These are phyloP conservation scores for Trematocara stigmaticum DNA, from an alignment of 2,113 vertebrate species.

Conservation along the genomic window DNA sequence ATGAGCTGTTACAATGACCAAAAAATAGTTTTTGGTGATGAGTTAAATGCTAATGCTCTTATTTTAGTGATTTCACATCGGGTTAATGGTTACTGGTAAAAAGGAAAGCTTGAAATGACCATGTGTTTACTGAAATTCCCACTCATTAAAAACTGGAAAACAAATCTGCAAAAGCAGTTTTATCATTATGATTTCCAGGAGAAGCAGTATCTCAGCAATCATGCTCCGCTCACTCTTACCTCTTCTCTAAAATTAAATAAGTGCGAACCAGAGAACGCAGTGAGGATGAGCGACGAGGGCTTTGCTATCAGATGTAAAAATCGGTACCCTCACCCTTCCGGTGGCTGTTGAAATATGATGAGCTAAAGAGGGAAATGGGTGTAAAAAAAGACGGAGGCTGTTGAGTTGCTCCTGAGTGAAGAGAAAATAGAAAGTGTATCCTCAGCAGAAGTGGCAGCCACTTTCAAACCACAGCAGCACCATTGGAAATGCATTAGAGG, in stretches of 20 bases:
- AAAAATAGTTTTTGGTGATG: neutral
- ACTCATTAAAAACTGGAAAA: constrained; percentile 32
- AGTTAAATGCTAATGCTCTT: neutral
- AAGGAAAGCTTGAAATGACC: neutral
- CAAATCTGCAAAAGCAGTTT: constrained; percentile 31
- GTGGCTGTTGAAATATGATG: constrained; percentile 59
- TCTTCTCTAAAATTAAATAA: constrained; percentile 59
- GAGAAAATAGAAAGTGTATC: constrained; percentile 39
- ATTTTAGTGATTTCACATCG: neutral
- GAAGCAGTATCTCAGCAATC: constrained; percentile 46
- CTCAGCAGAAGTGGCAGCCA: constrained; percentile 31
- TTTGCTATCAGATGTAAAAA: constrained; percentile 60
- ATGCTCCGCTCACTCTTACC: constrained; percentile 32
- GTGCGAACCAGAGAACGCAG: constrained; percentile 39
- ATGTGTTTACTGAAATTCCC: neutral
- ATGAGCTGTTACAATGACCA: neutral
- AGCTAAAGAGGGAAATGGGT: constrained; percentile 53
- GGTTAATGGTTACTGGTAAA: neutral
- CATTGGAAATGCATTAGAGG: constrained; percentile 45
- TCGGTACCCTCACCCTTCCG: constrained; percentile 38
- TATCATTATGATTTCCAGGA: constrained; percentile 51
- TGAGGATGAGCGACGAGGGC: constrained; percentile 56
- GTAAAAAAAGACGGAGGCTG: constrained; percentile 1
- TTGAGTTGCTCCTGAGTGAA: constrained; percentile 14
- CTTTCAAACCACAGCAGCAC: constrained; percentile 31